Evolutionary conservation across 1,140 invertebrate species (phyloP), one percentile per base, ranked within the genome.

Genomic region (Battus philenor): DNA sequence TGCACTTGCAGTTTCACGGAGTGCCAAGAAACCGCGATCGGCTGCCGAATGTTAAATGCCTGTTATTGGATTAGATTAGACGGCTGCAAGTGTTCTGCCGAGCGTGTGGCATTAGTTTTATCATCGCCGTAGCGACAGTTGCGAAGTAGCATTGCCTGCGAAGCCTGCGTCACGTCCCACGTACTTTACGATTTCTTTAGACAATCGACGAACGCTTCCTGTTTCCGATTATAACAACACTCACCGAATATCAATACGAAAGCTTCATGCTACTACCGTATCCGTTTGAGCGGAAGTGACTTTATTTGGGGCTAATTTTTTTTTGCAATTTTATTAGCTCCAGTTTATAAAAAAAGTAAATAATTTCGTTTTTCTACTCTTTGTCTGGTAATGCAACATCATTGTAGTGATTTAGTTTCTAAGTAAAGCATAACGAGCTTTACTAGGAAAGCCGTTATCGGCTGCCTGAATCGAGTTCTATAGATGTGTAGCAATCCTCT

Each of bases 1-100:
- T 81, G 72, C 77, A 81, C 76, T 80, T 81, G 77, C 77, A 81
- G 66, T 78, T 81, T 84, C 72, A 68, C 68, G 75, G 57, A 72
- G 55, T 79, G 73, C 73, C 73, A 69, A 80, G 68, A 76, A 83
- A 70, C 62, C 57, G 56, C 66, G 58, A 61, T 63, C 71, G 61
- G 60, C 68, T 68, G 63, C 63, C 71, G 80, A 80, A 84, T 84
- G 62, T 61, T 70, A 68, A 84, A 75, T 59, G 59, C 36, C 44
- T 56, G 72, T 76, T 76, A 70, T 74, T 67, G 52, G 47, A 52
- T 52, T 38, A 36, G 54, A n/a, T 43, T 56, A 59, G 46, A 55
- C 50, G 53, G 49, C 27, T 49, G 6, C 6, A 6, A 2, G 6
- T 20, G 2, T 20, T 20, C 18, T 20, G 18, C 2, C 18, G 18